Evolutionary conservation across 2,888 invertebrate genomes (phyloP), one percentile per base, ranked within the genome.

Genomic region (Cryptus armator): DNA sequence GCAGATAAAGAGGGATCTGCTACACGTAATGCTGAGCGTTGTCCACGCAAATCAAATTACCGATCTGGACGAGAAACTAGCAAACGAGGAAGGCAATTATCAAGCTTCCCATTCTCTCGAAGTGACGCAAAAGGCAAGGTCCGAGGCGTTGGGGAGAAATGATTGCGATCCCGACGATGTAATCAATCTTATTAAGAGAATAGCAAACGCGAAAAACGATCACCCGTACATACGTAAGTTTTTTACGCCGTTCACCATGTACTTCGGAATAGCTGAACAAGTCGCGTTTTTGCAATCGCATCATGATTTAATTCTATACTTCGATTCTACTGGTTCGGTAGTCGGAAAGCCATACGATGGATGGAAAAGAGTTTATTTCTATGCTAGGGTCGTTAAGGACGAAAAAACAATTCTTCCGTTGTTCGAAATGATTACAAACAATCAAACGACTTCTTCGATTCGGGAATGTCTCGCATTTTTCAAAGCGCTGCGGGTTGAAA

Each of bases 361-460:
- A 14, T 81, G 74, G 19, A 84, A 84, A 76, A 51, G 29, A 7
- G 72, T 76, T 29, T 76, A 84, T 74, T 66, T 70, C 51, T 76
- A 84, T 51, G 75, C 76, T 14, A 81, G 81, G 4, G 68, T 81
- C 37, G 64, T 79, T 6, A 59, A 67, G 14, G n/a, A 46, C 12
- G 24, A 72, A 7, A 48, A 43, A 16, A 81, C 74, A 64, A 66
- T 85, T 16, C 29, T 77, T 43, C 78, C 68, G 10, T 53, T 74
- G 3, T 14, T 85, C 16, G 67, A 77, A 74, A 76, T 81, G 32
- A 78, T 77, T 12, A 81, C 80, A n/a, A 84, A 84, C 37, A 32
- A 71, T 44, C 84, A 84, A 3, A 76, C 77, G 14, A 43, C 80
- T 37, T 19, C 14, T n/a, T 71, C 64, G 12, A 81, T 84, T 19